These are phyloP conservation scores for Temnothorax rugatulus DNA, from an alignment of 2,888 invertebrate genomes.

Conservation along the genomic window DNA sequence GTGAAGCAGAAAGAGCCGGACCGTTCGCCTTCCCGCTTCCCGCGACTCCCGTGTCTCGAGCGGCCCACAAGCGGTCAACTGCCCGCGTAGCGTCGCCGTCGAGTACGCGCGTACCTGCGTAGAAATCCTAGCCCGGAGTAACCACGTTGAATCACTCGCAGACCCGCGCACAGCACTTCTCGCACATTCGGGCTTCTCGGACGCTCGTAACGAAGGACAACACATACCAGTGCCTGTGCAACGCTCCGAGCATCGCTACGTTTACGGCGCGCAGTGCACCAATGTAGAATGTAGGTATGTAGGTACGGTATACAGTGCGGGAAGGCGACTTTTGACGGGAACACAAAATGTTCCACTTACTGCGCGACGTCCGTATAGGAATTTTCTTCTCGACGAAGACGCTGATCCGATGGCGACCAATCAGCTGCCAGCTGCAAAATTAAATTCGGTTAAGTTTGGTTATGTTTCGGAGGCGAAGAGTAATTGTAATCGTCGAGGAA, in stretches of 20 bases:
- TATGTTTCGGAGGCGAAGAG: too few species aligned
- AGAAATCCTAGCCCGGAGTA: slow-evolving; percentile 49
- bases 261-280: slow-evolving; percentile 64
- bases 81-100: slow-evolving; percentile 31
- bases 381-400: not conserved
- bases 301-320: slow-evolving; percentile 60
- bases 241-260: slow-evolving; percentile 66
- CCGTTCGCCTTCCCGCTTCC: not conserved
- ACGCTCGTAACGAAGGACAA: slow-evolving; percentile 65
- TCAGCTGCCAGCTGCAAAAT: not conserved
- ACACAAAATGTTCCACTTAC: slow-evolving; percentile 13
- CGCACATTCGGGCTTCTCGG: slow-evolving; percentile 72
- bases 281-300: slow-evolving; percentile 40
- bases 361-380: not conserved
- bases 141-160: slow-evolving; percentile 61
- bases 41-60: slow-evolving; percentile 32
- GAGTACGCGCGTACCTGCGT: slow-evolving; percentile 64
- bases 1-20: not conserved
- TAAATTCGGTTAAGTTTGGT: not conserved
- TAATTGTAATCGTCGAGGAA: too few species aligned
- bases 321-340: slow-evolving; percentile 20
- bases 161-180: slow-evolving; percentile 62
- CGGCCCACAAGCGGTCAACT: slow-evolving; percentile 63
- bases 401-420: not conserved
- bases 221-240: slow-evolving; percentile 67